Conservation (phyloP, 1,140 invertebrate species). For the Xylocopa sonorina region DNA sequence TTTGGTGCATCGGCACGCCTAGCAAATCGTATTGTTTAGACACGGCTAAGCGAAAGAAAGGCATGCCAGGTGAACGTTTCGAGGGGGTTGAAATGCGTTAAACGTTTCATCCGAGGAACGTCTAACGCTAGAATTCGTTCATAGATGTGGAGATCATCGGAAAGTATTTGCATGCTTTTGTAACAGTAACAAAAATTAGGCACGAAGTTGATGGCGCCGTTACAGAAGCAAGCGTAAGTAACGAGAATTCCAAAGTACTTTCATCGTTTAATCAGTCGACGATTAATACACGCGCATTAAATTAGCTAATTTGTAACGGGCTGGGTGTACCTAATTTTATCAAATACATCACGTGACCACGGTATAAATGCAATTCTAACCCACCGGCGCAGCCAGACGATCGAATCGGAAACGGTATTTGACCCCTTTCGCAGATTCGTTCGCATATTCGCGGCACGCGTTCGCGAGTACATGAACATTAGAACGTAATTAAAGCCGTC, state of each 20-base stretch:
- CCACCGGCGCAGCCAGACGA: neutral
- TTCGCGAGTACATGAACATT: neutral
- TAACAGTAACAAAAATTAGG: neutral
- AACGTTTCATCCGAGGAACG: too few relatives aligned
- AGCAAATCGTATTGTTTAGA: neutral
- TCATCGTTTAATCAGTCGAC: neutral
- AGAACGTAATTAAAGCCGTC: neutral
- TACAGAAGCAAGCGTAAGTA: too few relatives aligned
- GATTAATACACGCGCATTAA: conserved; percentile 3
- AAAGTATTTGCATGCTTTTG: too few relatives aligned
- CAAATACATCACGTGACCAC: neutral
- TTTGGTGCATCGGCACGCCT: neutral
- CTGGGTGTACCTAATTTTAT: neutral
- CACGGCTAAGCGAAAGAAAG: neutral
- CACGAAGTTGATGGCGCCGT: neutral
- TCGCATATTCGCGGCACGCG: neutral
- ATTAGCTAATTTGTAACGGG: conserved; percentile 11
- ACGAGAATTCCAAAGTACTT: neutral
- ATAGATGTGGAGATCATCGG: too few relatives aligned
- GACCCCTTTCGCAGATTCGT: neutral
- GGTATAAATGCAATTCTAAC: conserved; percentile 6
- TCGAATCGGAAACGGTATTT: neutral
- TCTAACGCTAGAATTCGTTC: too few relatives aligned
- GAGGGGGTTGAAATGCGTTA: too few relatives aligned
- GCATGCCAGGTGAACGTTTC: too few relatives aligned